These are phyloP conservation scores for Clinocottus analis DNA, from an alignment of 2,113 vertebrate genomes.

Conservation along the genomic window DNA sequence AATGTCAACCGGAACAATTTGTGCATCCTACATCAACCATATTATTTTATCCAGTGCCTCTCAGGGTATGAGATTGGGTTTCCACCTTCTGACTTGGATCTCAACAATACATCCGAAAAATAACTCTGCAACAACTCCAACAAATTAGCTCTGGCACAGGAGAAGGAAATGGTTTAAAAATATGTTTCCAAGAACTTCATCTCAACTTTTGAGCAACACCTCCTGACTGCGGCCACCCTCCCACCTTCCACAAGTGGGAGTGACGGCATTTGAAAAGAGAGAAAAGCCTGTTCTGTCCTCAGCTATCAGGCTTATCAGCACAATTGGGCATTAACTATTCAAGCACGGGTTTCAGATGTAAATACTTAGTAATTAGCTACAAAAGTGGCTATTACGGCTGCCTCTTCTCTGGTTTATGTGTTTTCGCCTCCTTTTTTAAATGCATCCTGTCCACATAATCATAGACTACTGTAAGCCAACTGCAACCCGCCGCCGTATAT, in stretches of 20 bases:
- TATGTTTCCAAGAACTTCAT: conserved; percentile 1
- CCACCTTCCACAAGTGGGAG: conserved; percentile 46
- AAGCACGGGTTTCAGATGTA: conserved; percentile 47
- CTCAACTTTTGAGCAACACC: not conserved
- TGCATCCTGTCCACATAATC: conserved; percentile 39
- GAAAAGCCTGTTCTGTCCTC: conserved; percentile 43
- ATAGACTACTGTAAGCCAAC: conserved; percentile 9
- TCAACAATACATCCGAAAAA: not conserved
- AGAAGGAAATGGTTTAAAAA: not conserved
- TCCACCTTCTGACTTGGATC: conserved; percentile 12
- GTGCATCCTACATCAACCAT: not conserved
- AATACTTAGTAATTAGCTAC: conserved; percentile 62
- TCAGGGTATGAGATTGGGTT: not conserved
- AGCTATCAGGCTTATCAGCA: conserved; percentile 40
- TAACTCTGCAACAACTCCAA: not conserved
- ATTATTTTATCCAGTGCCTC: not conserved
- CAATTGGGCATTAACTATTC: conserved; percentile 52
- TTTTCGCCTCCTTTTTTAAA: conserved; percentile 38
- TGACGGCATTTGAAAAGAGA: conserved; percentile 47
- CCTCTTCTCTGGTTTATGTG: conserved; percentile 22
- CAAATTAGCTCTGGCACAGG: not conserved
- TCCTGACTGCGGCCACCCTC: conserved; percentile 23
- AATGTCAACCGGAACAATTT: conserved; percentile 13
- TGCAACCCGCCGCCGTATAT: not conserved
- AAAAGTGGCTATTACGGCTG: conserved; percentile 57